Evolutionary conservation across 2,113 vertebrate genomes (phyloP), one percentile per base, ranked within the genome.

Genomic region (Mus spicilegus): DNA sequence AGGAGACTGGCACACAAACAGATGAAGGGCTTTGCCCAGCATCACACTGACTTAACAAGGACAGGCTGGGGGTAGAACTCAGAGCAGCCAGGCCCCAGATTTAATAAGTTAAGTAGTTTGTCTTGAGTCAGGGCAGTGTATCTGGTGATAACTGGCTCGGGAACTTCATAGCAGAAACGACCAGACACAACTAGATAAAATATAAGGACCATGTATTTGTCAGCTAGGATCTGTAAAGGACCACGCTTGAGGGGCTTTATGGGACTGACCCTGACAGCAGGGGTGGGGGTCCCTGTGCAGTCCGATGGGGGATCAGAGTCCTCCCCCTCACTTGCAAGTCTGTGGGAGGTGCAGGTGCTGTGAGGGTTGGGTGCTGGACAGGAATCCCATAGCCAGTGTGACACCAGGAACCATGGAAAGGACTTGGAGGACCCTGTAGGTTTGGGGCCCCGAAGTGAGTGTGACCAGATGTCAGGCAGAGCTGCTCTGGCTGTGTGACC

Each of bases 401-500:
- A 4, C 1, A 5, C 6, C 4, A 1, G 49, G 58, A 17, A 7
- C 70, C 6, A 1, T 4, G n/a, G 19, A 24, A 11, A 65, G 84
- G 91, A 6, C 28, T 5, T 39, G 3, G 24, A 17, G 5, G 49
- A 46, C 24, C 36, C 24, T 2, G 0, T 6, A 26, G 94, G 58
- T 12, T 86, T 42, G 20, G 0, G 22, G 39, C 56, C 42, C 3
- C 0, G 20, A 63, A 36, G 33, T 42, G 0, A 42, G 12, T 5
- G 61, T 4, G 61, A 61, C 7, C n/a, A 13, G 91, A 33, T 12
- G 24, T 1, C 13, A 39, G 69, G 46, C 24, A 82, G 80, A 54
- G 51, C 22, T n/a, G 3, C 0, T 1, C 4, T 17, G 3, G 3
- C 39, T 7, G 61, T 1, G 11, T 9, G 42, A 7, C 49, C 58